These are phyloP conservation scores for Leptonema lineaticorne DNA, from an alignment of 1,140 invertebrate species.

Conservation along the genomic window DNA sequence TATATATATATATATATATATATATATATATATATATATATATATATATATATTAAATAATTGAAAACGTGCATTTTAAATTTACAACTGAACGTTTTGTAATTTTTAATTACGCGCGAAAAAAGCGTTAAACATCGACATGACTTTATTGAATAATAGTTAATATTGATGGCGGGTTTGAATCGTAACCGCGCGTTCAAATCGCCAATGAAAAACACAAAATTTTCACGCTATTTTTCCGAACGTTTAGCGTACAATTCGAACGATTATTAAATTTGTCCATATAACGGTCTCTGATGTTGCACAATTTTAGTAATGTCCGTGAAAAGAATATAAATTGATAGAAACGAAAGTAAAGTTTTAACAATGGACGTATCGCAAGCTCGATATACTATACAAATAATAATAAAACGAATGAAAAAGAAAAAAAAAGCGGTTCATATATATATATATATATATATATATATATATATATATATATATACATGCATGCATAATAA, in stretches of 20 bases:
- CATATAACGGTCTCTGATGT: background rate
- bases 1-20: too few species aligned
- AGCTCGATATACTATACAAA: background rate
- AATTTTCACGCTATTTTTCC: background rate
- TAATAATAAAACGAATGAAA: conserved; percentile 11
- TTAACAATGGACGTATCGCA: conserved; percentile 9
- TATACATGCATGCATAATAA: too few species aligned
- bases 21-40: too few species aligned
- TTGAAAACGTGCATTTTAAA: too few species aligned
- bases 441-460: too few species aligned
- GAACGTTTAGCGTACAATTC: background rate
- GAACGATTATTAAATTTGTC: background rate
- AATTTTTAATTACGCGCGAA: too few species aligned
- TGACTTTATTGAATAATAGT: too few species aligned
- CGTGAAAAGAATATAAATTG: background rate
- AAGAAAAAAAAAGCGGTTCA: too few species aligned
- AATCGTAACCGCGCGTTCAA: background rate
- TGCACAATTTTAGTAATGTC: background rate
- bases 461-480: too few species aligned
- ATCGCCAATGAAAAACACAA: background rate
- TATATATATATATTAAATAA: too few species aligned
- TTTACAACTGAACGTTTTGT: too few species aligned
- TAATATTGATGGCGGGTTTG: background rate
- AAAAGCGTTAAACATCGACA: too few species aligned
- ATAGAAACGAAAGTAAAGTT: conserved; percentile 4